Conservation (phyloP, 2,797 vertebrate species). For the Centroberyx gerrardi region DNA sequence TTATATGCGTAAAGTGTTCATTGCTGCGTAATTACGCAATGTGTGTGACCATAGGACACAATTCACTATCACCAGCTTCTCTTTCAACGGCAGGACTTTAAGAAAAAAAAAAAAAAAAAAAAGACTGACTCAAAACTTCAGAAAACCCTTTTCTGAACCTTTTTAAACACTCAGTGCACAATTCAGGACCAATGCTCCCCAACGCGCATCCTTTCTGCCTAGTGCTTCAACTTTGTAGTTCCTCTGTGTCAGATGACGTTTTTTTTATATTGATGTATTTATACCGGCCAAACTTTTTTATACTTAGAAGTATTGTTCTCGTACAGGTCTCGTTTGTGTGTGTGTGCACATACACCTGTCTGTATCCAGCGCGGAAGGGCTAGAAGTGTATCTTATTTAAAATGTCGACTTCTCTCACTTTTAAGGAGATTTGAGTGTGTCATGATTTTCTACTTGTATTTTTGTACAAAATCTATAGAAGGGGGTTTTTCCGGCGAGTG, state of each 20-base stretch:
- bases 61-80: slow-evolving; percentile 98
- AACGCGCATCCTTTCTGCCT: slow-evolving; percentile 89
- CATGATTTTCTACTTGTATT: slow-evolving; percentile 99
- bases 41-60: slow-evolving; percentile 85
- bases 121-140: slow-evolving; percentile 87
- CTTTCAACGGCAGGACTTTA: slow-evolving; percentile 95
- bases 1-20: slow-evolving; percentile 83
- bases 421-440: slow-evolving; percentile 97
- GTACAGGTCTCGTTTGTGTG: slow-evolving; percentile 90
- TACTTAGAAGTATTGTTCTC: slow-evolving; percentile 88
- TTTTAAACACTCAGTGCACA: slow-evolving; percentile 89
- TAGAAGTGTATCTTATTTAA: slow-evolving; percentile 99
- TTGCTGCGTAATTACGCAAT: slow-evolving; percentile 92
- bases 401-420: slow-evolving; percentile 98
- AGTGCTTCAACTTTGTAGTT: slow-evolving; percentile 89
- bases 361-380: slow-evolving; percentile 99
- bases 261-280: slow-evolving; percentile 99
- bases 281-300: slow-evolving; percentile 97
- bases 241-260: slow-evolving; percentile 94
- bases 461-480: slow-evolving; percentile 99
- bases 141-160: slow-evolving; percentile 90
- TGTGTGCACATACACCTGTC: slow-evolving; percentile 91
- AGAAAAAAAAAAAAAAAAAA: slow-evolving; percentile 86
- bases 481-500: slow-evolving; percentile 90
- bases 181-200: slow-evolving; percentile 98